These are phyloP conservation scores for Drosophila sturtevanti DNA, from an alignment of 1,140 invertebrate species.

Conservation along the genomic window DNA sequence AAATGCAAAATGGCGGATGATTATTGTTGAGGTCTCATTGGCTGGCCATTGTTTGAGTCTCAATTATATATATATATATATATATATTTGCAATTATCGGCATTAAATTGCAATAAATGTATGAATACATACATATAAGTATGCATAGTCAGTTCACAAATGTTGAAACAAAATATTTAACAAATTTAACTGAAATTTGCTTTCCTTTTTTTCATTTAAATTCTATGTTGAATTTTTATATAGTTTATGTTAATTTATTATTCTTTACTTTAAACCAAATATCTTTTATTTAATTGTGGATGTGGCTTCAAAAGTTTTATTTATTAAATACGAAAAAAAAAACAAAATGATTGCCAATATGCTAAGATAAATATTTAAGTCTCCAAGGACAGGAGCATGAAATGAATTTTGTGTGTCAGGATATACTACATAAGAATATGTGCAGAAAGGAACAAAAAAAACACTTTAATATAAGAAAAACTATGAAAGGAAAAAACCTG, in stretches of 20 bases:
- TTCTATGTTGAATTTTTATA: not conserved
- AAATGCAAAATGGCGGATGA: constrained; percentile 7
- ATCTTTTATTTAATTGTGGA: not conserved
- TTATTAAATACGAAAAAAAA: not conserved
- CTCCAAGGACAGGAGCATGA: not conserved
- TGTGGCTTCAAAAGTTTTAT: not conserved
- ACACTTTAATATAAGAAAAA: not conserved
- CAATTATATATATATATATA: not conserved
- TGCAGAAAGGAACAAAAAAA: not conserved
- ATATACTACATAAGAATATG: not conserved
- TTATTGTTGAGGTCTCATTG: constrained; percentile 6
- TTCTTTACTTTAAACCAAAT: not conserved
- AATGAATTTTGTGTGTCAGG: not conserved
- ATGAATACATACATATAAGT: not conserved
- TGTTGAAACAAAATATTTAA: not conserved
- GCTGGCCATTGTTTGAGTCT: not conserved
- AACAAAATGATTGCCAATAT: not conserved
- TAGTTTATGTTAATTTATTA: not conserved
- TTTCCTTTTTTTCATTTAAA: not conserved
- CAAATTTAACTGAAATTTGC: no score
- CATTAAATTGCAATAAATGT: not conserved
- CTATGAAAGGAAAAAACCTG: constrained; percentile 28
- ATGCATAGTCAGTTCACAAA: no score
- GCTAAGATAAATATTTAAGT: not conserved
- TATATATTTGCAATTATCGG: not conserved